Evolutionary conservation across 2,797 vertebrate genomes (phyloP).

Genomic region (Rhabdophis nuchalis): DNA sequence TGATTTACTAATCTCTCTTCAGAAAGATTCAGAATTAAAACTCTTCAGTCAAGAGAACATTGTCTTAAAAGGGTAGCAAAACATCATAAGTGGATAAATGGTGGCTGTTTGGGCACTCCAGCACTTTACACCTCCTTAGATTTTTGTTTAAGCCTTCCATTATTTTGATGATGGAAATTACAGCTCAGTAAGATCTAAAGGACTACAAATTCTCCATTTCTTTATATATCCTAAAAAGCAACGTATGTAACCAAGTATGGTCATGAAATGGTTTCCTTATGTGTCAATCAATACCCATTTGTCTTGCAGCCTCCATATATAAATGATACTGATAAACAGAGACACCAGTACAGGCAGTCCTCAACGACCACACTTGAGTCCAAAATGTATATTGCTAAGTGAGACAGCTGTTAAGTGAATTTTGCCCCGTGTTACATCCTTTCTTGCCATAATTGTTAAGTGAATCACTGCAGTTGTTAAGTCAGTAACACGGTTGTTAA

Average conservation of each 20-base stretch:
- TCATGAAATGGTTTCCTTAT: neutral
- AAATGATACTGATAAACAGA: neutral
- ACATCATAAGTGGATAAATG: neutral
- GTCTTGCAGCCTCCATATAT: neutral
- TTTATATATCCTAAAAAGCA: neutral
- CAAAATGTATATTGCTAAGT: neutral
- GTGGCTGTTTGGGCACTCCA: neutral
- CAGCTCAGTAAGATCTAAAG: neutral
- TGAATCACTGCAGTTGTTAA: neutral
- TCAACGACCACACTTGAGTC: neutral
- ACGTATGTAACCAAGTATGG: neutral
- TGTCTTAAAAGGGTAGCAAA: neutral
- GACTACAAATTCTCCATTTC: neutral
- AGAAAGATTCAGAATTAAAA: neutral
- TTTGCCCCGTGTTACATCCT: neutral
- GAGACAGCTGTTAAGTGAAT: neutral
- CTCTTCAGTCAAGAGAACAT: neutral
- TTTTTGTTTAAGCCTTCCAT: neutral
- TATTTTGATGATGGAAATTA: neutral
- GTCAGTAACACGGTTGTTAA: neutral
- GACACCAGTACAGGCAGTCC: neutral
- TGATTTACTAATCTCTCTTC: neutral
- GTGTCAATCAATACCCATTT: neutral
- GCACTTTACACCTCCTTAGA: neutral
- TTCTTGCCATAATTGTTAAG: neutral